Conservation (phyloP, 2,888 invertebrate genomes). For the Melieria picta region DNA sequence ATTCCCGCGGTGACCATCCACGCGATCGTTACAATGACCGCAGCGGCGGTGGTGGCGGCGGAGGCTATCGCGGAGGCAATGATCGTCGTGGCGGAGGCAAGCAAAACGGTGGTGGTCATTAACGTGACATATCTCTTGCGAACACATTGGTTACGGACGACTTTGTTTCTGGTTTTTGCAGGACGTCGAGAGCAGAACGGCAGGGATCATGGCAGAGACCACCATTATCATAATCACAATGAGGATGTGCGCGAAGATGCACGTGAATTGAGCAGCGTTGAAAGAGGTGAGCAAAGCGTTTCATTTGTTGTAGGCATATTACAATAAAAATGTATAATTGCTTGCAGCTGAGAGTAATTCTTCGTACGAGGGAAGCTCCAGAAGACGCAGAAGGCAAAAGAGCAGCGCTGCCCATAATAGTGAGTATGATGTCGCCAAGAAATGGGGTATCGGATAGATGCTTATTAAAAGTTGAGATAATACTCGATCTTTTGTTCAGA, state of each 20-base stretch:
- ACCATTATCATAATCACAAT: conserved; percentile 61
- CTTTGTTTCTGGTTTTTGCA: neutral
- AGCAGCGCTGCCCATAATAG: conserved; percentile 62
- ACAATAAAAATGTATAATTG: conserved; percentile 7
- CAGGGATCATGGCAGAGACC: conserved; percentile 53
- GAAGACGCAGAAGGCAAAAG: conserved; percentile 65
- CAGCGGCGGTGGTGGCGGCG: conserved; percentile 48
- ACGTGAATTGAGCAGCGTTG: conserved; percentile 65
- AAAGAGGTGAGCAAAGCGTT: conserved; percentile 56
- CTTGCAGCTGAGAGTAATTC: conserved; percentile 65
- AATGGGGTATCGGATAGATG: too few species aligned
- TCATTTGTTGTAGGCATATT: too few species aligned
- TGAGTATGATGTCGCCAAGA: conserved; percentile 57
- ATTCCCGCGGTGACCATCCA: conserved; percentile 63
- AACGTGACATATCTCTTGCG: too few species aligned
- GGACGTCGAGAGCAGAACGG: conserved; percentile 30
- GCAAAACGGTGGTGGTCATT: conserved; percentile 31
- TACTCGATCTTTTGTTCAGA: too few species aligned
- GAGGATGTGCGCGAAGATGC: conserved; percentile 62
- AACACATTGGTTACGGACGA: too few species aligned
- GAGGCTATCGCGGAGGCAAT: conserved; percentile 55
- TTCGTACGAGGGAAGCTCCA: conserved; percentile 64
- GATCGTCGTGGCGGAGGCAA: conserved; percentile 58
- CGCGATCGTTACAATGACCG: conserved; percentile 59
- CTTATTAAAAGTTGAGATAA: too few species aligned